Conservation (phyloP, 2,113 vertebrate species). For the Nothoprocta perdicaria region DNA sequence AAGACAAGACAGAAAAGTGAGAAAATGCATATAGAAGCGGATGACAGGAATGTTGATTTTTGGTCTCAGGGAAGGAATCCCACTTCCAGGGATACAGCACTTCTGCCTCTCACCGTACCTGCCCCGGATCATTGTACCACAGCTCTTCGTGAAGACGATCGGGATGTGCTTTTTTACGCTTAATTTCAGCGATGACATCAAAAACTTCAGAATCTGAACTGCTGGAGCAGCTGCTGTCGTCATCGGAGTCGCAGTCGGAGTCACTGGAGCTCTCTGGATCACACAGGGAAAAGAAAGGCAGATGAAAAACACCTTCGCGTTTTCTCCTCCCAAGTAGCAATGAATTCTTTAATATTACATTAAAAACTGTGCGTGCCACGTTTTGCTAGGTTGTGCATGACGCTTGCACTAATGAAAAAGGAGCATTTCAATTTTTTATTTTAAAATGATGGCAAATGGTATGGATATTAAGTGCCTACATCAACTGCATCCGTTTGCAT, state of each 20-base stretch:
- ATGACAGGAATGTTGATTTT: not conserved
- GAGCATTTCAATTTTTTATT: not conserved
- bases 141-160: constrained; percentile 97
- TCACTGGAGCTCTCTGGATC: constrained; percentile 88
- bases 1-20: not conserved
- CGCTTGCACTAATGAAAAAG: not conserved
- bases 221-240: constrained; percentile 90
- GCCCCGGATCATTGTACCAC: constrained; percentile 98
- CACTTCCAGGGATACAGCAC: not conserved
- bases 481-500: not conserved
- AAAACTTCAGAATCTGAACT: constrained; percentile 95
- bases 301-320: not conserved
- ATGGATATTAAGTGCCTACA: not conserved
- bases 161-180: constrained; percentile 96
- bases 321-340: not conserved
- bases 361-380: not conserved
- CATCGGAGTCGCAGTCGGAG: constrained; percentile 93
- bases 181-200: constrained; percentile 98
- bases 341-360: not conserved
- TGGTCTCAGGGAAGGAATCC: not conserved
- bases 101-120: constrained; percentile 78
- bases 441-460: not conserved
- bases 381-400: not conserved
- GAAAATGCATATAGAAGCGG: not conserved
- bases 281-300: not conserved